These are phyloP conservation scores for Hesperophylax magnus DNA, from an alignment of 1,140 invertebrate species.

Conservation along the genomic window DNA sequence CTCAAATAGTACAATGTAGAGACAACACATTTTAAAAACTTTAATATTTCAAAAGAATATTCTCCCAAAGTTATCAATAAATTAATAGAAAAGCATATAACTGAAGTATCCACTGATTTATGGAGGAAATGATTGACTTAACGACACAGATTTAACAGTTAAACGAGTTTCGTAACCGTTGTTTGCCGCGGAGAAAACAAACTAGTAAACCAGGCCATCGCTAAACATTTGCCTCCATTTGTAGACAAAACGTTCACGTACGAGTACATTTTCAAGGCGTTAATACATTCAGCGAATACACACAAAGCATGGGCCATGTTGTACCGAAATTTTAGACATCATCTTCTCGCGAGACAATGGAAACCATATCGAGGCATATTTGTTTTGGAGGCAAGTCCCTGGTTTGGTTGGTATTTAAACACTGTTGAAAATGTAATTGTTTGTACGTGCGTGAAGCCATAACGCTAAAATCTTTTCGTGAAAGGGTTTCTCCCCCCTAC, in stretches of 20 bases:
- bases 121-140: too few species aligned
- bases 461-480: constrained; percentile 30
- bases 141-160: too few species aligned
- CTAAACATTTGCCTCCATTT: constrained; percentile 3
- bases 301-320: constrained; percentile 14
- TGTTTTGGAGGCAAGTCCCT: constrained; percentile 19
- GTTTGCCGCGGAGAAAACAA: too few species aligned
- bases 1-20: too few species aligned
- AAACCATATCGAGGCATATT: constrained; percentile 36
- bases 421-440: constrained; percentile 37
- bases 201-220: neutral
- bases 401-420: constrained; percentile 29
- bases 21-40: too few species aligned
- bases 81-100: too few species aligned
- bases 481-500: neutral
- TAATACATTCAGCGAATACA: neutral
- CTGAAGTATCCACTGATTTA: too few species aligned
- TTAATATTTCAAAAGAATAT: too few species aligned
- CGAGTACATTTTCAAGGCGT: neutral
- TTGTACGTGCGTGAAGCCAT: constrained; percentile 37
- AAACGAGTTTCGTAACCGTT: too few species aligned
- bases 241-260: constrained; percentile 1
- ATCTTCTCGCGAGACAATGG: constrained; percentile 30
- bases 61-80: too few species aligned
- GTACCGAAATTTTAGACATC: constrained; percentile 26